Evolutionary conservation across 1,140 invertebrate species (phyloP), one percentile per base, ranked within the genome.

Genomic region (Dufourea novaeangliae): DNA sequence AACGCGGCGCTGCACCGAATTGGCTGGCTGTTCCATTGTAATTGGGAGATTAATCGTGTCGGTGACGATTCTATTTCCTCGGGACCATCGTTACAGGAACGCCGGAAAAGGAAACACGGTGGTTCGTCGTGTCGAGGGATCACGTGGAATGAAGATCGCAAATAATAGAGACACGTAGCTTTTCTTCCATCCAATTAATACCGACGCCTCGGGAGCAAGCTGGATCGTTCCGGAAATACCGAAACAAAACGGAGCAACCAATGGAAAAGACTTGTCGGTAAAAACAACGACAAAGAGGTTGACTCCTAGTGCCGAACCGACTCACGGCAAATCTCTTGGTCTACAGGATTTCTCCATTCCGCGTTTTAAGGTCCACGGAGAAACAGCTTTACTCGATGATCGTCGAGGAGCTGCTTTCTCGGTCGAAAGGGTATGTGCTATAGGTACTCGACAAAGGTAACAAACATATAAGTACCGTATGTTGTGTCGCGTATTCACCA

Each of bases 31-130:
- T 69, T 59, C 73, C 73, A 59, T 76, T 69, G 64, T 76, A 76
- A 76, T 76, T 76, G 73, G 64, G 20, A 69, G 73, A 76, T 76
- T 68, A 76, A 76, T 69, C 73, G 64, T 54, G 64, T 39, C 64
- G 14, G 62, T 57, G 73, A 46, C 73, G 52, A 76, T 68, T 69
- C 54, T 59, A 46, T 76, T 69, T 59, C 11, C 29, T n/a, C 17
- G 14, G n/a, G 29, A 14, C n/a, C 63, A 6, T 1, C 14, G n/a
- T 25, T 6, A 41, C 12, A 22, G 17, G 25, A 27, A 44, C 39
- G 34, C 17, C 68, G 20, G 44, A 27, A 32, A n/a, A 22, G n/a
- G 50, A 68, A 68, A 44, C 32, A 67, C 39, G 37, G 3, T 32
- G 7, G 10, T 5, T n/a, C 3, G 22, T 2, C 63, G 29, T 75